Evolutionary conservation across 1,140 invertebrate genomes (phyloP), one percentile per base, ranked within the genome.

Genomic region (Branchinecta lindahli): DNA sequence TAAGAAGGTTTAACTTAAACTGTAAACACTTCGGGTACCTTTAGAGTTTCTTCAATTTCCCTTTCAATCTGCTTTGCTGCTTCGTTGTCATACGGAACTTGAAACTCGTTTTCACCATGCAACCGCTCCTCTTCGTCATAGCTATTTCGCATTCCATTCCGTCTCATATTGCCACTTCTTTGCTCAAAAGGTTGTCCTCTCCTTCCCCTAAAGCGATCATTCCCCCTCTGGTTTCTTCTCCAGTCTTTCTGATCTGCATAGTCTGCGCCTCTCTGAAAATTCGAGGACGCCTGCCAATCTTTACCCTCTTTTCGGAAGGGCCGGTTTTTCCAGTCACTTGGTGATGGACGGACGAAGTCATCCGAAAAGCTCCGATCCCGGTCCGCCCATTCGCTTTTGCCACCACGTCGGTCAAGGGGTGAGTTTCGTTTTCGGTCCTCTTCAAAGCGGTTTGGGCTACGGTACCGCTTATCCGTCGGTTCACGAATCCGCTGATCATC

Each of bases 1-100:
- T 33, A 33, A 33, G 33, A 33, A 33, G 33, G 33, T 33, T n/a
- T 3, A 33, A 33, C 33, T 3, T 33, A 5, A 3, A 33, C 33
- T 5, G 33, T n/a, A 33, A 33, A 33, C 33, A 33, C 2, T 33
- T 33, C 33, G 18, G 2, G 18, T 61, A 61, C 52, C 52, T 61
- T 61, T 3, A 61, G 52, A 61, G 52, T 61, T 6, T 61, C 52
- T 61, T 61, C 52, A 61, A 61, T 61, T 61, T 61, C 52, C 18
- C 52, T 61, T 61, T 61, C 52, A 20, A 61, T 61, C 52, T 61
- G 52, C 18, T 61, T 61, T 61, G 52, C 52, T 15, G 52, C 52
- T 61, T 61, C 52, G 18, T 61, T 61, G 52, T 61, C 52, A 61
- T 20, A 61, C 12, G 52, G 12, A 61, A 61, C 52, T 61, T 61